Percentiles rank a stretch among this genome's conserved stretches.
Conservation (phyloP, 2,888 invertebrate genomes). For the Harpalus rufipes region DNA sequence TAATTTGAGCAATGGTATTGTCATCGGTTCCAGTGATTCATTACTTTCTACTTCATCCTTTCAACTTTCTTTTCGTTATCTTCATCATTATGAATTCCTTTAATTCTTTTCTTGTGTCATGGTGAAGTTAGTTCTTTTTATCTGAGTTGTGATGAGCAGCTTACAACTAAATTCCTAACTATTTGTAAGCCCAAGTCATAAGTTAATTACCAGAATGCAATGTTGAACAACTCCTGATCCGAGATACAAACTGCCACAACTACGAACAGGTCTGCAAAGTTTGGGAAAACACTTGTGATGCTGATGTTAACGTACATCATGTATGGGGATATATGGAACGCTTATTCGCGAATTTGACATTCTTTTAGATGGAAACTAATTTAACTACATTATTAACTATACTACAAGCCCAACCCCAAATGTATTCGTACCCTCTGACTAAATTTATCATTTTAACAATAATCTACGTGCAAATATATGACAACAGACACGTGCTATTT, state of each 20-base stretch:
- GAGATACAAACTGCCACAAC: conserved; percentile 22
- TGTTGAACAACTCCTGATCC: conserved; percentile 44
- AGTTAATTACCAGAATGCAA: conserved; percentile 4
- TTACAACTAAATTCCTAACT: conserved; percentile 2
- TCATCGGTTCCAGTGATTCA: background rate
- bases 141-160: background rate
- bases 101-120: background rate
- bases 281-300: background rate
- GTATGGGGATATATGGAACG: background rate
- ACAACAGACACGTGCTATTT: too few species aligned
- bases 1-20: background rate
- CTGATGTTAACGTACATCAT: background rate
- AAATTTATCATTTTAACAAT: too few species aligned
- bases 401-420: too few species aligned
- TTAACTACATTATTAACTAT: too few species aligned
- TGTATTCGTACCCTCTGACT: too few species aligned
- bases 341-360: background rate
- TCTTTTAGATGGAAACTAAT: too few species aligned
- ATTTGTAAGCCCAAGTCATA: background rate
- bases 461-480: too few species aligned
- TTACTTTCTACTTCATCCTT: background rate
- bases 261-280: conserved; percentile 35
- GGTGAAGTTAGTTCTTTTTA: background rate
- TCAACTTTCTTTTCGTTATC: background rate
- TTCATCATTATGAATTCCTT: background rate